These are phyloP conservation scores for Batillaria attramentaria DNA, from an alignment of 1,140 invertebrate species.

Conservation along the genomic window DNA sequence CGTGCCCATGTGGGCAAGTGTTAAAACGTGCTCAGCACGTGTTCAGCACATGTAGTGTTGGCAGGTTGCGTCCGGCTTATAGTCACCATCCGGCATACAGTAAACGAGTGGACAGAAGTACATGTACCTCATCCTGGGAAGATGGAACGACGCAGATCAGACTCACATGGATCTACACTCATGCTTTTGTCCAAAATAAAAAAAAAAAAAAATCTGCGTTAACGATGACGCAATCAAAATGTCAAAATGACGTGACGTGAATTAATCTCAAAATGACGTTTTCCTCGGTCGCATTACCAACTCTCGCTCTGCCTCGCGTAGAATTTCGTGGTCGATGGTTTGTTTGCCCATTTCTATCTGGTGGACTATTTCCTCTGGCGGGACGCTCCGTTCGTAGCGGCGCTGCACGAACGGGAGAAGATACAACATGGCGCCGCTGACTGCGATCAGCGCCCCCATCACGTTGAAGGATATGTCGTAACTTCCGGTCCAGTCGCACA, in stretches of 20 bases:
- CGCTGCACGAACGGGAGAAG: slow-evolving; percentile 84
- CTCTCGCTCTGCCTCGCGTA: background rate
- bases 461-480: slow-evolving; percentile 89
- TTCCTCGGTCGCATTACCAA: background rate
- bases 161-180: background rate
- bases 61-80: too few relatives aligned
- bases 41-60: too few relatives aligned
- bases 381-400: slow-evolving; percentile 34
- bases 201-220: background rate
- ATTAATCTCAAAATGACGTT: background rate
- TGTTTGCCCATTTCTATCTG: slow-evolving; percentile 18
- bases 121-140: background rate
- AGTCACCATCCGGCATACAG: too few relatives aligned
- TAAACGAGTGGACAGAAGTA: background rate
- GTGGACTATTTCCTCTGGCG: slow-evolving; percentile 9
- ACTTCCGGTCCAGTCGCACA: slow-evolving; percentile 83
- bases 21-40: too few relatives aligned
- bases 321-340: background rate
- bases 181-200: background rate
- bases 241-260: background rate
- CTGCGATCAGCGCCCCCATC: slow-evolving; percentile 84
- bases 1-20: too few relatives aligned
- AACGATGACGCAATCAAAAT: background rate
- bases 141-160: background rate
- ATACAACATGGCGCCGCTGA: slow-evolving; percentile 92